Evolutionary conservation across 2,888 invertebrate genomes (phyloP).

Genomic region (Mythimna lalbum): DNA sequence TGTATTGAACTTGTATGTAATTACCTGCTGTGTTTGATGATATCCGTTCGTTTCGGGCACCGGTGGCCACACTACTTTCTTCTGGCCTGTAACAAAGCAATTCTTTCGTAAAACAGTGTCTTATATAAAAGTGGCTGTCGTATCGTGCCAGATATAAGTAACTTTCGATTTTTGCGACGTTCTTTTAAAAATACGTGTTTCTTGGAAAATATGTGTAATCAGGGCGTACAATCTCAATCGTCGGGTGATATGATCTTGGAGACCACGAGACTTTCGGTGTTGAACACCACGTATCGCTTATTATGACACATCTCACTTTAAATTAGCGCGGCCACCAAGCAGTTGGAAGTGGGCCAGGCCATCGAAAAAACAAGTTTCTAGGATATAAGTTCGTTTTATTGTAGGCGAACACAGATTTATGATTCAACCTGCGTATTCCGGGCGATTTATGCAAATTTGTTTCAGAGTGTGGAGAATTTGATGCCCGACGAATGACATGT

Average conservation of each 20-base stretch:
- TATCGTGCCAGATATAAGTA: constrained; percentile 30
- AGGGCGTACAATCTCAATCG: constrained; percentile 70
- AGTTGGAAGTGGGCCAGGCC: constrained; percentile 83
- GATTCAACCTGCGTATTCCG: constrained; percentile 44
- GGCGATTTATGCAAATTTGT: constrained; percentile 36
- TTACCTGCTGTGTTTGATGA: constrained; percentile 92
- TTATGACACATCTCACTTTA: constrained; percentile 86
- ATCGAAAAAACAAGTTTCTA: constrained; percentile 78
- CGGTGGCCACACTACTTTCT: constrained; percentile 97
- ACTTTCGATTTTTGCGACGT: constrained; percentile 42
- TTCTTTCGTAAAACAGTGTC: constrained; percentile 39
- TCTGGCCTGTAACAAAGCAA: constrained; percentile 92
- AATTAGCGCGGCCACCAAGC: constrained; percentile 83
- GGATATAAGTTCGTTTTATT: constrained; percentile 66
- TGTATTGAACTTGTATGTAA: constrained; percentile 13
- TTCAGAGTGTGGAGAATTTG: constrained; percentile 2
- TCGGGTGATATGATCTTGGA: constrained; percentile 70
- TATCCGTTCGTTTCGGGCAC: constrained; percentile 92
- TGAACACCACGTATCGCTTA: constrained; percentile 79
- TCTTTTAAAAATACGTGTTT: constrained; percentile 58
- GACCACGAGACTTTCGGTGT: constrained; percentile 74
- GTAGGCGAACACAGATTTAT: constrained; percentile 59
- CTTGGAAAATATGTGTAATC: constrained; percentile 64
- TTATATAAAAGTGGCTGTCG: constrained; percentile 43
- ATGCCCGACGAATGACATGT: constrained; percentile 29